Evolutionary conservation across 2,113 vertebrate species (phyloP).

Genomic region (Microcebus jonahi): DNA sequence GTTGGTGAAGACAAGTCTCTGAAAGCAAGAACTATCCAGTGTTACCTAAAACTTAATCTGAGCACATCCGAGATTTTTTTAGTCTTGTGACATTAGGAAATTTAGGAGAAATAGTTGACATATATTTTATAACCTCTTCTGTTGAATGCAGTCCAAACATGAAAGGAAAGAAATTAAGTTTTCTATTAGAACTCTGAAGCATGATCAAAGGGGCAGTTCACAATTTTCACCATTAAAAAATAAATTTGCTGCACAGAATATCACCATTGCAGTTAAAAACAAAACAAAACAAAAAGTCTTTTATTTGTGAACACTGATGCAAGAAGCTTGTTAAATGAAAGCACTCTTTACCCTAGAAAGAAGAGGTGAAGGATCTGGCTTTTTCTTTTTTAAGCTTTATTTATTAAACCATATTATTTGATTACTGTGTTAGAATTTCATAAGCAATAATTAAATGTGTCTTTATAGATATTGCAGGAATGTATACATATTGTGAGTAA

Average conservation of each 20-base stretch:
- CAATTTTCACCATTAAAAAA: slow-evolving; percentile 80
- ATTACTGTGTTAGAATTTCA: slow-evolving; percentile 83
- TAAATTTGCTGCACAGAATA: slow-evolving; percentile 74
- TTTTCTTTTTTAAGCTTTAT: slow-evolving; percentile 73
- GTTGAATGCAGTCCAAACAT: slow-evolving; percentile 83
- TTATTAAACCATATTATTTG: slow-evolving; percentile 80
- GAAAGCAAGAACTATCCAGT: slow-evolving; percentile 77
- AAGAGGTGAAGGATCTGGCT: slow-evolving; percentile 71
- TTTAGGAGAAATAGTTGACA: slow-evolving; percentile 82
- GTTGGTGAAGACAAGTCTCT: slow-evolving; percentile 79
- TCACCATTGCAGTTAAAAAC: not conserved
- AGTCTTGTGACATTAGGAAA: slow-evolving; percentile 81
- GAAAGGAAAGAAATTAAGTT: slow-evolving; percentile 79
- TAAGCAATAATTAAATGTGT: slow-evolving; percentile 89
- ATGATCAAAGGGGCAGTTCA: slow-evolving; percentile 85
- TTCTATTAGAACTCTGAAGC: slow-evolving; percentile 84
- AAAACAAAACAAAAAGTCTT: slow-evolving; percentile 13
- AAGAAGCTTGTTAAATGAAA: slow-evolving; percentile 67
- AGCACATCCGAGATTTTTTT: slow-evolving; percentile 82
- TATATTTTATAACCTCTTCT: slow-evolving; percentile 87
- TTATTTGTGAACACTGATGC: slow-evolving; percentile 73
- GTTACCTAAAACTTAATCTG: slow-evolving; percentile 83
- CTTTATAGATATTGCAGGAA: slow-evolving; percentile 85
- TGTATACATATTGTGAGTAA: slow-evolving; percentile 85
- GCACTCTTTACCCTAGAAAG: slow-evolving; percentile 58